Evolutionary conservation across 1,140 invertebrate species (phyloP).

Genomic region (Triops longicaudatus): DNA sequence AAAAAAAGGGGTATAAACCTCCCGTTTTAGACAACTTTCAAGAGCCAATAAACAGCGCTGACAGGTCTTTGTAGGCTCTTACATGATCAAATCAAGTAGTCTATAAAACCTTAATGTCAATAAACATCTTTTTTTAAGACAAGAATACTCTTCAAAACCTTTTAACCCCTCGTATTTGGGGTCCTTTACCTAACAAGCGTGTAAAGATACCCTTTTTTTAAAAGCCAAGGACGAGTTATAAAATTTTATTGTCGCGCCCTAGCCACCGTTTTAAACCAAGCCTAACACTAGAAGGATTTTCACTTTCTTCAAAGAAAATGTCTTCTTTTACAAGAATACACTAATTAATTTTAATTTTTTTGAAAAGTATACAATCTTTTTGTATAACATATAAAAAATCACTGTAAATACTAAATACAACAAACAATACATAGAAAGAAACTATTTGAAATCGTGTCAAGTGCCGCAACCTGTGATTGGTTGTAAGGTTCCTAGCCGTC

Average conservation of each 20-base stretch:
- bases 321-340: too few species aligned
- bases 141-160: background rate
- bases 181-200: background rate
- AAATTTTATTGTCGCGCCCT: background rate
- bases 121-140: background rate
- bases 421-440: background rate
- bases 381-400: too few species aligned
- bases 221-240: background rate
- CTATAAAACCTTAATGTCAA: slow-evolving; percentile 1
- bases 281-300: too few species aligned
- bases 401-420: too few species aligned
- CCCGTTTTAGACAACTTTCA: background rate
- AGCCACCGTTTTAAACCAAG: background rate
- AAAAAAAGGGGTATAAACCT: background rate
- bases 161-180: background rate
- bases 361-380: too few species aligned
- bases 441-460: background rate
- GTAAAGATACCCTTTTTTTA: background rate
- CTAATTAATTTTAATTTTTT: too few species aligned
- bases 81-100: background rate
- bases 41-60: background rate
- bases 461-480: background rate
- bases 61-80: background rate
- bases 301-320: too few species aligned
- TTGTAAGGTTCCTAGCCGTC: background rate